These are phyloP conservation scores for Drosophila monieri DNA, from an alignment of 2,888 invertebrate species.

Conservation along the genomic window DNA sequence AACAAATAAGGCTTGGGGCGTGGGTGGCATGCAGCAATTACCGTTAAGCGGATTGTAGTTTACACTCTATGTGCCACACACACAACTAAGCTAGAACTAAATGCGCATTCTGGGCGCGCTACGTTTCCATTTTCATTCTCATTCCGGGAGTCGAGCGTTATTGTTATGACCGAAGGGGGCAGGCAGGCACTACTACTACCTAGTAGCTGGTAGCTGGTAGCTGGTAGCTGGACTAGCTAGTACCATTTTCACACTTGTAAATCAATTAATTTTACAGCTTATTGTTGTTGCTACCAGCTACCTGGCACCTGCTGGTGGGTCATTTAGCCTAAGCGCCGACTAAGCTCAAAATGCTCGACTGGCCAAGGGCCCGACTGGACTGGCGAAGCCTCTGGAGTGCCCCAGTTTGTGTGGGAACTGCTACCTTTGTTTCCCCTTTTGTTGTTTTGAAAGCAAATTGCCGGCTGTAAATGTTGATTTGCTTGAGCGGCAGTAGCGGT, in stretches of 20 bases:
- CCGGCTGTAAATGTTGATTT: constrained; percentile 58
- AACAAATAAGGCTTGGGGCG: neutral
- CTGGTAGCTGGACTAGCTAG: neutral
- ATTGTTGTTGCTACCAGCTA: no score
- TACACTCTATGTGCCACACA: constrained; percentile 26
- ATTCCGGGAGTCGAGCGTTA: constrained; percentile 36
- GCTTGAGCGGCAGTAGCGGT: constrained; percentile 55
- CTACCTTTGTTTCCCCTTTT: constrained; percentile 18
- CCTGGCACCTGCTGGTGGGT: constrained; percentile 60
- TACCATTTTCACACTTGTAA: constrained; percentile 76
- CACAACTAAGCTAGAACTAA: constrained; percentile 61
- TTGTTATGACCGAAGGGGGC: constrained; percentile 56
- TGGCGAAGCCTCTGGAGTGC: constrained; percentile 62
- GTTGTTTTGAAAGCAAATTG: constrained; percentile 60
- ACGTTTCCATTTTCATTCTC: constrained; percentile 34
- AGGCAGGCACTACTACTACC: neutral
- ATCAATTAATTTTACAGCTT: constrained; percentile 76
- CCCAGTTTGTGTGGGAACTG: constrained; percentile 29
- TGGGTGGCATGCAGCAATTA: constrained; percentile 69
- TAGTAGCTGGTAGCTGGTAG: neutral
- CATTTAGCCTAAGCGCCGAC: constrained; percentile 71
- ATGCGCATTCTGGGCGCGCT: constrained; percentile 41
- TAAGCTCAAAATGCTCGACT: constrained; percentile 59
- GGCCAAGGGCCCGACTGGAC: constrained; percentile 47
- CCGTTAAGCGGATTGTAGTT: constrained; percentile 78